Evolutionary conservation across 2,113 vertebrate species (phyloP).

Genomic region (Tenrec ecaudatus): DNA sequence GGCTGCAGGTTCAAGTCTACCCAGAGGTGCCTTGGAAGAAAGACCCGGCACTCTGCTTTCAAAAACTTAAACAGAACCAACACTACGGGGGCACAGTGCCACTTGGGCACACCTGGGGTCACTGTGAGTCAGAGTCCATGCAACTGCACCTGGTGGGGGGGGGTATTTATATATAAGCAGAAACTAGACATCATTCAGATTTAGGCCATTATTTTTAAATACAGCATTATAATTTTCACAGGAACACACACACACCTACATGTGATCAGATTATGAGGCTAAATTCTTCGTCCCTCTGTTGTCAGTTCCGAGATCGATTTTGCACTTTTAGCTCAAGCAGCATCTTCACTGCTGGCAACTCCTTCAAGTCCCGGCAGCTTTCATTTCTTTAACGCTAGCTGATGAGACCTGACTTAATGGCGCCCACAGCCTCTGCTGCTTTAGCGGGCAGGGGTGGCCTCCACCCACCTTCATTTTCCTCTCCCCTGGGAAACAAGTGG

Average conservation of each 20-base stretch:
- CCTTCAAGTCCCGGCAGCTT: slow-evolving; percentile 11
- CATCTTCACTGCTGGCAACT: neutral
- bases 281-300: neutral
- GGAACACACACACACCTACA: neutral
- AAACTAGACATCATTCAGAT: neutral
- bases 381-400: neutral
- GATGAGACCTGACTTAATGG: neutral
- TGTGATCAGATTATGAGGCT: slow-evolving; percentile 1
- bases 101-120: neutral
- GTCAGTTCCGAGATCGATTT: neutral
- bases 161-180: neutral
- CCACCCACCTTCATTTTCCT: neutral
- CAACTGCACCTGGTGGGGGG: neutral
- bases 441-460: neutral
- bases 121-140: neutral
- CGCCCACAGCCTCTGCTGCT: neutral
- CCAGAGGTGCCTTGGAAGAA: neutral
- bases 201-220: slow-evolving; percentile 33
- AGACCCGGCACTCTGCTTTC: neutral
- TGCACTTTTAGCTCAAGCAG: slow-evolving; percentile 24
- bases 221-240: slow-evolving; percentile 56
- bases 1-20: neutral
- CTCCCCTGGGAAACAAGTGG: neutral
- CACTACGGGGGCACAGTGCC: neutral
- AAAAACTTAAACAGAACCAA: neutral